These are phyloP conservation scores for Xanthia icteritia DNA, from an alignment of 2,888 invertebrate species.

Conservation along the genomic window DNA sequence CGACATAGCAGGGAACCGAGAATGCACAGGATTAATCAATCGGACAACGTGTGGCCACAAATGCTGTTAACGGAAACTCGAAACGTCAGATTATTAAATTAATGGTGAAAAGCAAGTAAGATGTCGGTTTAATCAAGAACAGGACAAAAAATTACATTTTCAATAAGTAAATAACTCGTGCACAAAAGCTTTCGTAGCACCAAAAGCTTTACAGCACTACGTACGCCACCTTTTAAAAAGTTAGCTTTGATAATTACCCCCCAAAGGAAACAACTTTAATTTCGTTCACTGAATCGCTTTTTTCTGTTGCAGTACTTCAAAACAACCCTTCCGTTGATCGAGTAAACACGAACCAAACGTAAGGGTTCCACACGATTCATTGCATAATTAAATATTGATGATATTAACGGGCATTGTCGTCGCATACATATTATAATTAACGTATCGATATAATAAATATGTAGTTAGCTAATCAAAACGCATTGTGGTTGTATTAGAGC, in stretches of 20 bases:
- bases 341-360: conserved; percentile 57
- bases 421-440: conserved; percentile 43
- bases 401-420: conserved; percentile 60
- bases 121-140: conserved; percentile 8
- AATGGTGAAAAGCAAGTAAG: conserved; percentile 15
- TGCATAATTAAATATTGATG: conserved; percentile 57
- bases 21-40: conserved; percentile 61
- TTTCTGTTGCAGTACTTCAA: conserved; percentile 55
- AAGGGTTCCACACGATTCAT: conserved; percentile 48
- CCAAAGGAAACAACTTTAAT: conserved; percentile 53
- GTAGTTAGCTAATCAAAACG: conserved; percentile 60
- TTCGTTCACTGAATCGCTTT: conserved; percentile 53
- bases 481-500: conserved; percentile 70
- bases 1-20: conserved; percentile 27
- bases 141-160: neutral
- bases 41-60: conserved; percentile 48
- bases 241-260: conserved; percentile 55
- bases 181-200: neutral
- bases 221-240: conserved; percentile 36
- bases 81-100: conserved; percentile 28
- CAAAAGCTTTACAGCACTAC: conserved; percentile 12
- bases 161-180: neutral
- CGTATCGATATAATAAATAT: conserved; percentile 61
- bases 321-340: conserved; percentile 52
- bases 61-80: conserved; percentile 27